Base-by-base conservation (phyloP, 2,797 vertebrate genomes). In the Acanthornis magna region DNA sequence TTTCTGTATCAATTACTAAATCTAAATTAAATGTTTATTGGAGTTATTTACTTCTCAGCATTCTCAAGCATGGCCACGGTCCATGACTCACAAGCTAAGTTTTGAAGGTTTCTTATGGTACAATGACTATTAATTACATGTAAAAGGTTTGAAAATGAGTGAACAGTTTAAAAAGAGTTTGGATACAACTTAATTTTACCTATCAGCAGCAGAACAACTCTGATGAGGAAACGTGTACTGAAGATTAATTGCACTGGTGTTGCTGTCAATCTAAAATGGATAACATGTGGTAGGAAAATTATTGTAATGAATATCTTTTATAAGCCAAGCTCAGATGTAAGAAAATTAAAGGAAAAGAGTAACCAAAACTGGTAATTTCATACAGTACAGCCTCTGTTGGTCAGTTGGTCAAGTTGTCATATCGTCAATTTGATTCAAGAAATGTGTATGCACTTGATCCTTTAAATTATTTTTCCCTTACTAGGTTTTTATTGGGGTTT, bases 11-110 rank as follows among this genome's bases (percentile, higher is more conserved):
- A 96, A 91, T 96, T 95, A 90, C 89, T 78, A 97, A 95, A 94
- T 90, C 70, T 93, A 88, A 97, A 96, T 95, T 97, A 97, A 97
- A 93, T 83, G 83, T 94, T 97, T 95, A 93, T 78, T 82, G 27
- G 83, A 74, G 77, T 94, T 86, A 40, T 91, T 96, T 97, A 95
- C 88, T 96, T 95, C 89, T 79, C 88, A 92, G 34, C 54, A 53
- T 94, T 85, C 91, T 72, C 77, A 72, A 77, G 78, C 92, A 92
- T n/a, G 21, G 48, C 53, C 80, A 45, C 0, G 7, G 81, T 93
- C 58, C 61, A 30, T 55, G 80, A 83, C 30, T 89, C 96, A 96
- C 45, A 70, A 89, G 74, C 75, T 82, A 91, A 51, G 26, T 94
- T 96, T 73, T 55, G 82, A 92, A 86, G 72, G 47, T 74, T 94